Conservation (phyloP, 2,113 vertebrate genomes). For the human (Homo sapiens) region DNA sequence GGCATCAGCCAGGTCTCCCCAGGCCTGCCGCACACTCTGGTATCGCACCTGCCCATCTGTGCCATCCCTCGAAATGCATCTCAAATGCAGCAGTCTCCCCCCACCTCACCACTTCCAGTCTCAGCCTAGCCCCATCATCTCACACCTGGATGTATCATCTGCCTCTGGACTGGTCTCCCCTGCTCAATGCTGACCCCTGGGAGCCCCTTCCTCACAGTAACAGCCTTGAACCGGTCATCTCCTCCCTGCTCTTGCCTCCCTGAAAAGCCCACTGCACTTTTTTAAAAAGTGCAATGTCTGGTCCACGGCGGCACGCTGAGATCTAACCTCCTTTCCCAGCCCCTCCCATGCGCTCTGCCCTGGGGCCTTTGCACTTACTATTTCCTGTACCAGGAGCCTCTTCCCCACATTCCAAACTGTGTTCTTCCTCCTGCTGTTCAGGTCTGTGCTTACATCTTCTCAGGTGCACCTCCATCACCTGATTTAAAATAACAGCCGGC, state of each 20-base stretch:
- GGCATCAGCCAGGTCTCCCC: background rate
- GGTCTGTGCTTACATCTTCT: background rate
- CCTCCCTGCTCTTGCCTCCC: too few species aligned
- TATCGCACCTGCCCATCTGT: background rate
- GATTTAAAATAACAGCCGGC: background rate
- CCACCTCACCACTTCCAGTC: too few species aligned
- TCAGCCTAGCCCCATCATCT: background rate
- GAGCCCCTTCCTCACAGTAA: too few species aligned
- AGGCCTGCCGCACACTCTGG: too few species aligned
- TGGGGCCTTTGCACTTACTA: background rate
- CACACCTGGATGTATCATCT: background rate
- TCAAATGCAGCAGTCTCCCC: background rate
- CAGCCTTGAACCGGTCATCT: too few species aligned
- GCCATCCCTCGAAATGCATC: background rate
- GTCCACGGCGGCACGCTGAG: accelerated
- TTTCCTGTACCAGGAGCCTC: background rate
- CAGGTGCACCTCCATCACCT: background rate
- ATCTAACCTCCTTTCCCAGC: background rate
- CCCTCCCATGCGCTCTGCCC: background rate
- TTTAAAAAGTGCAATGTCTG: background rate
- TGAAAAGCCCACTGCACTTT: too few species aligned
- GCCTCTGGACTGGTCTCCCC: background rate
- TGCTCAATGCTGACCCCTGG: too few species aligned
- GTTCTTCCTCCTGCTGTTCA: background rate
- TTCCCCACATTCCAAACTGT: background rate